A percentile compares a stretch with the other conserved stretches of the same genome.
These are phyloP conservation scores for Rattus norvegicus DNA, from an alignment of 2,113 vertebrate species.

Conservation along the genomic window DNA sequence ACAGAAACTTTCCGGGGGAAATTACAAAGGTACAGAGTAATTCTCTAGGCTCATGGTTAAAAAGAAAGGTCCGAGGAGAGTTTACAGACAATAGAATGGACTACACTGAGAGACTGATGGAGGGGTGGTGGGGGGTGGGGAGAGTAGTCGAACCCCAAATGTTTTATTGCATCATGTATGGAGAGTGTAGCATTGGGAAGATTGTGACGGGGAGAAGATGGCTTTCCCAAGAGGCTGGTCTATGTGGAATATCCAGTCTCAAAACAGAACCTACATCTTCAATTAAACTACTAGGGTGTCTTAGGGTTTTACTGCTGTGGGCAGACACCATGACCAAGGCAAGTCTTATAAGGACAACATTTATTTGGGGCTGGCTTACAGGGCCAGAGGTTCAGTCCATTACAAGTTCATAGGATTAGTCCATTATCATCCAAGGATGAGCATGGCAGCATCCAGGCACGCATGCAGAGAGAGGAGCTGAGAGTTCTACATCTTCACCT, in stretches of 20 bases:
- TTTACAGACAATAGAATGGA: neutral
- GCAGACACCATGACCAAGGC: too few species aligned
- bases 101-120: neutral
- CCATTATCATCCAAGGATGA: too few species aligned
- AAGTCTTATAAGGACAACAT: too few species aligned
- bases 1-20: neutral
- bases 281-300: neutral
- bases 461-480: too few species aligned
- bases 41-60: neutral
- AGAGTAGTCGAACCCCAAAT: neutral
- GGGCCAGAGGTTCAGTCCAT: too few species aligned
- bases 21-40: neutral
- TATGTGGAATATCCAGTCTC: neutral
- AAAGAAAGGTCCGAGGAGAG: neutral
- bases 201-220: neutral
- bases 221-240: neutral
- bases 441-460: too few species aligned
- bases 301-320: too few species aligned
- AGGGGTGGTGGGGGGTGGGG: neutral
- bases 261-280: neutral
- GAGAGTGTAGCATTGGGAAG: neutral
- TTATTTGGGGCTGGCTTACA: too few species aligned
- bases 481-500: too few species aligned
- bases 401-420: too few species aligned
- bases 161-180: fast-evolving